Conservation (phyloP, 2,888 invertebrate genomes). For the Danaus chrysippus region DNA sequence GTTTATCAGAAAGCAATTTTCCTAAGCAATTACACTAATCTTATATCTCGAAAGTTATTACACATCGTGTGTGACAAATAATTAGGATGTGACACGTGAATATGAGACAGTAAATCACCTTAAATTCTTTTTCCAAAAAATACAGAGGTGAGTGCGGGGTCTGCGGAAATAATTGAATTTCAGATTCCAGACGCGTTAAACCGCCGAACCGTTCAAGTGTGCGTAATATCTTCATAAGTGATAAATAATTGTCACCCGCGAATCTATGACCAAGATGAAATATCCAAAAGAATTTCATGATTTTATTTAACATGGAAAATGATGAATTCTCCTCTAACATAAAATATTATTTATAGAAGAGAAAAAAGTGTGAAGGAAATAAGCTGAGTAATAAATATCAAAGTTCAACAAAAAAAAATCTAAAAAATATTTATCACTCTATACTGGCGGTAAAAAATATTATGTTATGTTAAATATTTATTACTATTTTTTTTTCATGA, state of each 20-base stretch:
- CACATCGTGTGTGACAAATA: too few relatives aligned
- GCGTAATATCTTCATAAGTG: slow-evolving; percentile 44
- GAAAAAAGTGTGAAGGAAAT: neutral
- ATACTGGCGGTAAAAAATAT: too few relatives aligned
- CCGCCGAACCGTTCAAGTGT: too few relatives aligned
- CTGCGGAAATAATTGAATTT: slow-evolving; percentile 56
- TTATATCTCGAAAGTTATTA: too few relatives aligned
- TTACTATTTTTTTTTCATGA: too few relatives aligned
- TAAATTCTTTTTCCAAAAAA: too few relatives aligned
- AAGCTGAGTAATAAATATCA: neutral
- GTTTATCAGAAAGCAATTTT: neutral
- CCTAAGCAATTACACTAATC: neutral
- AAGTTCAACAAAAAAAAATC: slow-evolving; percentile 1
- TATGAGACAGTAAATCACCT: neutral
- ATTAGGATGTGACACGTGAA: slow-evolving; percentile 4
- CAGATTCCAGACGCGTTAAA: slow-evolving; percentile 47
- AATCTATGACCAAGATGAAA: slow-evolving; percentile 23
- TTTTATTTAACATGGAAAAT: slow-evolving; percentile 12
- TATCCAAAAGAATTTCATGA: slow-evolving; percentile 18
- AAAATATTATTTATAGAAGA: neutral
- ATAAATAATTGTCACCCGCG: slow-evolving; percentile 47
- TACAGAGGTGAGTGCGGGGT: too few relatives aligned
- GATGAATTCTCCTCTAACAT: neutral
- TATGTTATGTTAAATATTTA: too few relatives aligned
- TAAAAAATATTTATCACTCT: neutral